phyloP scores from a whole-genome alignment of 2,113 vertebrate genomes.

The Philantomba maxwellii region DNA sequence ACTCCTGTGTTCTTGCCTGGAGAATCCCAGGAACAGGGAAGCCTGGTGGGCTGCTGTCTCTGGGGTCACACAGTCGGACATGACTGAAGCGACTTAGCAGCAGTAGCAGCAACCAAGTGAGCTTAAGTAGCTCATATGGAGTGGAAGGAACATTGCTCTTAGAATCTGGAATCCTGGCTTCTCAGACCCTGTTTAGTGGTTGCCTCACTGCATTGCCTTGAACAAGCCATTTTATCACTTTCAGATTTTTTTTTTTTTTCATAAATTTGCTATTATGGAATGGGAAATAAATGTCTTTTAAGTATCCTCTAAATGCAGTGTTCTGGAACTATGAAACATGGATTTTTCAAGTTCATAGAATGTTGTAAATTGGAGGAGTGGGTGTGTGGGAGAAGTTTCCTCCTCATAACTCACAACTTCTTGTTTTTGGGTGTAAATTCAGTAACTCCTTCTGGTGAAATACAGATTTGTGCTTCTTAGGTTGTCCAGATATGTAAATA shows the following conservation, averaged over 20 bases:
- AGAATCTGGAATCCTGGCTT: not conserved
- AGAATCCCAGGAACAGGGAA: too few species aligned
- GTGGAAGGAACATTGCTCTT: not conserved
- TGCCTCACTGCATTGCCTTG: not conserved
- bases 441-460: not conserved
- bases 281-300: not conserved
- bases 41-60: too few species aligned
- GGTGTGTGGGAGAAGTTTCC: not conserved
- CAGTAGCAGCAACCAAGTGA: not conserved
- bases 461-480: not conserved
- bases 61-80: too few species aligned
- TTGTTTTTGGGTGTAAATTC: not conserved
- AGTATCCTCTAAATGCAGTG: not conserved
- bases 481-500: not conserved
- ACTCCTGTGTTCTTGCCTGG: too few species aligned
- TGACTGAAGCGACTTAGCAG: too few species aligned
- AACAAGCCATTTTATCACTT: not conserved
- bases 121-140: not conserved
- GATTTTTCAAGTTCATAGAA: not conserved
- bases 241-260: not conserved
- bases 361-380: not conserved
- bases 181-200: not conserved
- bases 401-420: not conserved
- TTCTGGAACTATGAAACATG: not conserved
- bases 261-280: not conserved